Evolutionary conservation across 23 tunicate species (phyloP), one percentile per base, ranked within the genome.

Genomic region (Phallusia fumigata): DNA sequence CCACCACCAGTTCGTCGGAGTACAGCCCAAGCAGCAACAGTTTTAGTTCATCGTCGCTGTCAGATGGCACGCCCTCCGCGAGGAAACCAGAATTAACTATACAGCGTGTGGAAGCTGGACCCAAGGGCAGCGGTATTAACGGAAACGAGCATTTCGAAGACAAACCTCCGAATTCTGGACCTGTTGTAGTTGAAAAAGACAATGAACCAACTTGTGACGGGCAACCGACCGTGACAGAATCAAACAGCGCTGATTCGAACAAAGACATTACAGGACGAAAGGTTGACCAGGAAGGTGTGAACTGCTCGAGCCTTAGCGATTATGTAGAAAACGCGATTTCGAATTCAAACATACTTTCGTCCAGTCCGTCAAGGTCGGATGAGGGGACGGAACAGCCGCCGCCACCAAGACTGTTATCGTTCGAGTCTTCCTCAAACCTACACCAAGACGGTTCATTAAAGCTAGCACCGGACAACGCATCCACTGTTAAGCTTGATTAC

Each of bases 311-410:
- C 74, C 19, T 87, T 6, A 64, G 82, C 30, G 91, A 74, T 34
- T 87, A 87, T 86, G 91, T 87, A 24, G 91, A 87, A 53, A 81
- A 81, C 26, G 91, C 91, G 11, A 35, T 87, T 18, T 81, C 91
- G 8, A 51, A 33, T 33, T 35, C 84, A 2, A 87, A 64, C 33
- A 44, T 65, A 2, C 75, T 73, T 69, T 64, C 82, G 18, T 75
- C 85, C 65, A 76, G 82, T 65, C 91, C 85, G 5, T 18, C 53
- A 52, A 81, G 75, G 28, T 77, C 75, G 33, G 78, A 53, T 64
- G 76, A 50, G 21, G 32, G 28, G 10, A 33, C 32, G 16, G 32
- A 78, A 22, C 84, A 80, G 32, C 87, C 74, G 3, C 81, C 40
- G 47, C 87, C 87, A 19, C 91, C 91, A 0, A 81, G 91, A 24